Conservation (phyloP, 2,888 invertebrate genomes). For the Alcis repandata region DNA sequence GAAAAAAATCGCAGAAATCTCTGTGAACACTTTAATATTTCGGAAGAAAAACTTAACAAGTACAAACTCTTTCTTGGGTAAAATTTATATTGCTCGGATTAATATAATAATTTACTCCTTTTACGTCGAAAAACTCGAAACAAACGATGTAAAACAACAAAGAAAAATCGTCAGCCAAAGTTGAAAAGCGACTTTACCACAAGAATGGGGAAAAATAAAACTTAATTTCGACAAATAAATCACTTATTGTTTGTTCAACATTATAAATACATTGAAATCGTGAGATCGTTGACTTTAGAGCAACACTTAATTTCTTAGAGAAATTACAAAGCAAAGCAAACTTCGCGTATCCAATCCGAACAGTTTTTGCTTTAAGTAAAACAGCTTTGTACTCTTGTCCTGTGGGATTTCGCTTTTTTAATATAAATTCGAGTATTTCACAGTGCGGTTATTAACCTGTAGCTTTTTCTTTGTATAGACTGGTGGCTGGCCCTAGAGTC, state of each 20-base stretch:
- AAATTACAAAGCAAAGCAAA: not conserved
- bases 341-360: slow-evolving; percentile 4
- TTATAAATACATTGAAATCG: too few relatives aligned
- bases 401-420: slow-evolving; percentile 3
- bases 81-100: slow-evolving; percentile 1
- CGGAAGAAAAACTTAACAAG: not conserved
- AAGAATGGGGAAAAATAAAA: not conserved
- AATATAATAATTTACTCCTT: slow-evolving; percentile 2
- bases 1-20: not conserved
- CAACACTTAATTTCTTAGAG: slow-evolving; percentile 8
- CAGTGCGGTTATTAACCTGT: not conserved
- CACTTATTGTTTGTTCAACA: not conserved
- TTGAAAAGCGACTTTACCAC: not conserved
- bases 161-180: not conserved
- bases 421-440: not conserved
- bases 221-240: not conserved
- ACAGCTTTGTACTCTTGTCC: not conserved
- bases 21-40: not conserved
- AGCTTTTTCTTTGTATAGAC: not conserved
- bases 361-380: slow-evolving; percentile 2
- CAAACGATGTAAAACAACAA: not conserved
- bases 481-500: not conserved
- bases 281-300: slow-evolving; percentile 1
- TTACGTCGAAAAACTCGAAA: not conserved
- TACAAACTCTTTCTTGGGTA: not conserved